Conservation (phyloP, 2,888 invertebrate species). For the Eurytoma californica region DNA sequence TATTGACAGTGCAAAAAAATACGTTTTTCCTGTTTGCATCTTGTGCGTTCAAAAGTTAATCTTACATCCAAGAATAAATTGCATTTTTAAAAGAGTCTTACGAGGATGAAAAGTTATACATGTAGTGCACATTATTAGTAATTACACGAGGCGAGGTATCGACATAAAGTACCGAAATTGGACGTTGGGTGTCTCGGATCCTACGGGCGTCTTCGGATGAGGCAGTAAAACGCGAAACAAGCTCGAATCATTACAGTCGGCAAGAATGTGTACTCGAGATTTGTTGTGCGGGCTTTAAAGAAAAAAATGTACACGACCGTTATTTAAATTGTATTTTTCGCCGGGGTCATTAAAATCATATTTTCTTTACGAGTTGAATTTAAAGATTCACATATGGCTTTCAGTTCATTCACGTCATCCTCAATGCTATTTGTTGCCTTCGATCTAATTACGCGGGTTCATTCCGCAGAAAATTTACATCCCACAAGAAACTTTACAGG, state of each 20-base stretch:
- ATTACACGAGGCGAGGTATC: constrained; percentile 27
- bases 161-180: constrained; percentile 42
- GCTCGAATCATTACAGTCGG: constrained; percentile 37
- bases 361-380: constrained; percentile 10
- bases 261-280: neutral
- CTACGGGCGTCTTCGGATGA: constrained; percentile 12
- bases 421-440: neutral
- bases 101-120: constrained; percentile 7
- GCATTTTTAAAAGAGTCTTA: constrained; percentile 19
- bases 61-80: constrained; percentile 19
- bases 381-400: constrained; percentile 7
- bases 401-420: neutral
- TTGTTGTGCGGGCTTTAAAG: neutral
- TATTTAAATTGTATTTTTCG: constrained; percentile 42
- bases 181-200: constrained; percentile 34
- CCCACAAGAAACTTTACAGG: neutral
- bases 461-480: neutral
- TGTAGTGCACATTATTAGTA: constrained; percentile 36
- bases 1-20: neutral
- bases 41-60: constrained; percentile 13
- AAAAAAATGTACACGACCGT: neutral
- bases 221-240: constrained; percentile 45
- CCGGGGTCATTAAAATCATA: constrained; percentile 39
- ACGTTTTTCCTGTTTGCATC: neutral
- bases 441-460: too few species aligned